These are phyloP conservation scores for Andrena minutula DNA, from an alignment of 2,888 invertebrate species.

Conservation along the genomic window DNA sequence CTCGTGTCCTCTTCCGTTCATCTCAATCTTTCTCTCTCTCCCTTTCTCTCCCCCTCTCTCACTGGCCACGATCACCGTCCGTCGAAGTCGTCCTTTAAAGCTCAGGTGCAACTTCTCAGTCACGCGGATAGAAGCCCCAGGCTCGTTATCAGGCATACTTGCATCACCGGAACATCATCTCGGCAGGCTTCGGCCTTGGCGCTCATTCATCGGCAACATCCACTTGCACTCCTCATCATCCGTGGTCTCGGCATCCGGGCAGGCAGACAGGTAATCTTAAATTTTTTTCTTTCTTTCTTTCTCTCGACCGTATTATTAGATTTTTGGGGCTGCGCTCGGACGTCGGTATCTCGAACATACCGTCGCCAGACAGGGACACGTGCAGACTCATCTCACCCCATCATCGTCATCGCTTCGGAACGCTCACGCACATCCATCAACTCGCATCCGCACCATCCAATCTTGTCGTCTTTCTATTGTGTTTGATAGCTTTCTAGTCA, in stretches of 20 bases:
- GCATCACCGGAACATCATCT: conserved; percentile 69
- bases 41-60: conserved; percentile 49
- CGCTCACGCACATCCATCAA: conserved; percentile 84
- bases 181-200: conserved; percentile 68
- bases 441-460: conserved; percentile 84
- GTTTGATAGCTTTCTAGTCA: conserved; percentile 84
- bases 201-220: conserved; percentile 79
- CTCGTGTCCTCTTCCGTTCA: conserved; percentile 47
- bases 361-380: conserved; percentile 79
- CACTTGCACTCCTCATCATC: conserved; percentile 78
- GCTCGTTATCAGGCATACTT: conserved; percentile 73
- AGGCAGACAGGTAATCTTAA: conserved; percentile 69
- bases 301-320: conserved; percentile 53
- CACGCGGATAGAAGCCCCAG: conserved; percentile 71
- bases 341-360: conserved; percentile 68
- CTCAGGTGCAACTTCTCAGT: conserved; percentile 68
- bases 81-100: conserved; percentile 65
- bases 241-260: conserved; percentile 72
- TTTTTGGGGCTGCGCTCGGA: conserved; percentile 66
- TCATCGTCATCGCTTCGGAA: conserved; percentile 79
- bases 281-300: conserved; percentile 48
- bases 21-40: conserved; percentile 26
- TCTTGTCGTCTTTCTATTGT: conserved; percentile 85
- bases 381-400: conserved; percentile 79
- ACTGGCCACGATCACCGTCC: conserved; percentile 66